These are phyloP conservation scores for Reinhardtius hippoglossoides DNA, from an alignment of 2,113 vertebrate genomes.

Conservation along the genomic window DNA sequence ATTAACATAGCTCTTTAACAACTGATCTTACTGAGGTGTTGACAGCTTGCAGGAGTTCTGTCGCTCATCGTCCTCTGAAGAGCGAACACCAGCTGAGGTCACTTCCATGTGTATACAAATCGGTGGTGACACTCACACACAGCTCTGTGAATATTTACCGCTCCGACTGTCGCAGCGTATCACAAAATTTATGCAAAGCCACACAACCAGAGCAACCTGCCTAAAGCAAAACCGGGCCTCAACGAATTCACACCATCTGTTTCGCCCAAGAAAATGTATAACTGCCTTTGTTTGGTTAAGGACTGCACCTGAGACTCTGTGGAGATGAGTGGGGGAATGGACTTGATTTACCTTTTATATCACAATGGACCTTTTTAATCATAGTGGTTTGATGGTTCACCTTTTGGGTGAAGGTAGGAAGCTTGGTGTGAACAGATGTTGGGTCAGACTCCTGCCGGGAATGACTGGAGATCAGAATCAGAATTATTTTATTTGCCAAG, in stretches of 20 bases:
- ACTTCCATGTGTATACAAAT: not conserved
- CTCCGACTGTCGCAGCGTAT: not conserved
- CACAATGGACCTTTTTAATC: not conserved
- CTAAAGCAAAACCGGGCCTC: not conserved
- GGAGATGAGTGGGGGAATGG: not conserved
- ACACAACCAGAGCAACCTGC: not conserved
- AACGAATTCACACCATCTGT: not conserved
- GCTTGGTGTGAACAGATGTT: too few species aligned
- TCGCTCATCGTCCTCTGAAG: not conserved
- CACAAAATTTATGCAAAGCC: not conserved
- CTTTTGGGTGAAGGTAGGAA: too few species aligned
- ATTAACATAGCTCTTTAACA: not conserved
- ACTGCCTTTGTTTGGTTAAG: not conserved
- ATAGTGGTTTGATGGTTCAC: too few species aligned
- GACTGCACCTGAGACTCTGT: not conserved
- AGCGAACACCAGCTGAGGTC: not conserved
- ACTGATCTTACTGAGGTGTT: not conserved
- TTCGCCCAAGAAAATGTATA: not conserved
- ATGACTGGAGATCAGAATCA: too few species aligned
- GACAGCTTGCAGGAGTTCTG: not conserved
- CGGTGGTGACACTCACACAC: not conserved
- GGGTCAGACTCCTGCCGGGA: too few species aligned
- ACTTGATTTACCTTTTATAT: not conserved
- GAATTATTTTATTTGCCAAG: too few species aligned
- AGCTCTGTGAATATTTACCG: not conserved